A percentile compares a stretch with the other conserved stretches of the same genome.
Conservation (phyloP, 2,888 invertebrate genomes). For the Diplolepis rosae region DNA sequence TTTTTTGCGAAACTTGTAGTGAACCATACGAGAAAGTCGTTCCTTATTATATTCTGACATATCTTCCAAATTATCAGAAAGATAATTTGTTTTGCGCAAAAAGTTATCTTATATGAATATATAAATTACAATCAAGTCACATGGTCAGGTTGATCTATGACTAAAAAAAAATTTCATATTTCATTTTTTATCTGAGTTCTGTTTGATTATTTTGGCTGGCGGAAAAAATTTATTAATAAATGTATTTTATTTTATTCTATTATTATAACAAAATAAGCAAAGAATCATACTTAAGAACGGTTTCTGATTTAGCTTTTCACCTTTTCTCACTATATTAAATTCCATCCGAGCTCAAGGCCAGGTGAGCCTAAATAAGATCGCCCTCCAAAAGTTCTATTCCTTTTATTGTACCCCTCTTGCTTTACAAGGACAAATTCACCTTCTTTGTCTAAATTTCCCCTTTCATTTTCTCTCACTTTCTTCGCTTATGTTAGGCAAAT, state of each 20-base stretch:
- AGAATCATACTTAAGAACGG: constrained; percentile 9
- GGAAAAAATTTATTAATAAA: no score
- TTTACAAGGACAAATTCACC: not conserved
- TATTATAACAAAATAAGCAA: not conserved
- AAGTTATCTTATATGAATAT: no score
- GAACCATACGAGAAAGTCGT: no score
- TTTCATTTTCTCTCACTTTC: not conserved
- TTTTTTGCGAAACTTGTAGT: no score
- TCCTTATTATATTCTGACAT: no score
- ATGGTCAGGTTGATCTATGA: no score
- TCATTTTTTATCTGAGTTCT: no score
- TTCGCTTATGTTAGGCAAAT: not conserved
- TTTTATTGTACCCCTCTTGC: constrained; percentile 8
- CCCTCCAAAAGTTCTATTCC: not conserved
- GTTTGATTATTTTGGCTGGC: no score
- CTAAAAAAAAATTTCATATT: no score
- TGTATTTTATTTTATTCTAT: not conserved
- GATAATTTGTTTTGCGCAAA: no score
- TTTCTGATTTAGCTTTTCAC: not conserved
- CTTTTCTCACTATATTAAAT: not conserved
- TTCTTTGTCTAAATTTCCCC: not conserved
- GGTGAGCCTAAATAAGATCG: constrained; percentile 33
- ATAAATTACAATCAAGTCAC: no score
- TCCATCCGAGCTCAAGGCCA: constrained; percentile 36
- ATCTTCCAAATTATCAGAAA: no score